Evolutionary conservation across 2,797 vertebrate genomes (phyloP).

Genomic region (Lophius americanus): DNA sequence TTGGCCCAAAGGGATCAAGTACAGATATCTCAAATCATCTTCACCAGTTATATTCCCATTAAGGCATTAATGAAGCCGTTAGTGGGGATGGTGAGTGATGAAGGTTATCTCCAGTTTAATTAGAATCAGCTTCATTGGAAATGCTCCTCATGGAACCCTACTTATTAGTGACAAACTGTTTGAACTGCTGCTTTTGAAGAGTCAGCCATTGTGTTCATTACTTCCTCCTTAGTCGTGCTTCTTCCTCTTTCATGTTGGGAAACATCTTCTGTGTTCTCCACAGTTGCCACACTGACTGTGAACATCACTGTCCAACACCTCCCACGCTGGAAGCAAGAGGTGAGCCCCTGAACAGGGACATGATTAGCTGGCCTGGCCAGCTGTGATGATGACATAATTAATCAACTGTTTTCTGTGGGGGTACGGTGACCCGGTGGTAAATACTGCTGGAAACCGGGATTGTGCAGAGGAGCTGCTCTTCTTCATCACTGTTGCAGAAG

Average conservation of each 20-base stretch:
- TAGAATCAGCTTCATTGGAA: background rate
- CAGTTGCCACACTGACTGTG: slow-evolving; percentile 62
- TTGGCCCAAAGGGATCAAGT: background rate
- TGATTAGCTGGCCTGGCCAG: too few relatives aligned
- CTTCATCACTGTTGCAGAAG: too few relatives aligned
- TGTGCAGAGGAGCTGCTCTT: too few relatives aligned
- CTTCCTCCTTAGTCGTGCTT: slow-evolving; percentile 53
- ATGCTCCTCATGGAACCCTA: background rate
- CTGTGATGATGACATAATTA: too few relatives aligned
- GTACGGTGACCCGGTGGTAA: too few relatives aligned
- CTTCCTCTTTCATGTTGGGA: slow-evolving; percentile 59
- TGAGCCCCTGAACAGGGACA: slow-evolving; percentile 30
- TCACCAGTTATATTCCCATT: background rate
- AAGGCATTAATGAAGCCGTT: background rate
- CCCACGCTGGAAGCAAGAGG: rapidly evolving
- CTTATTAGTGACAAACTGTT: background rate
- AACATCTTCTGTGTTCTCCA: slow-evolving; percentile 49
- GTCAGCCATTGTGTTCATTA: slow-evolving; percentile 13
- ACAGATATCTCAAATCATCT: background rate
- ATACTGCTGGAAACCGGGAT: too few relatives aligned
- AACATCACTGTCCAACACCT: slow-evolving; percentile 3
- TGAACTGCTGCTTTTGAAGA: slow-evolving; percentile 9
- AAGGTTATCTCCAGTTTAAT: background rate
- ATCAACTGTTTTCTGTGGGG: too few relatives aligned
- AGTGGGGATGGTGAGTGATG: background rate